Conservation (phyloP, 1,140 invertebrate species). For the Ladona fulva region DNA sequence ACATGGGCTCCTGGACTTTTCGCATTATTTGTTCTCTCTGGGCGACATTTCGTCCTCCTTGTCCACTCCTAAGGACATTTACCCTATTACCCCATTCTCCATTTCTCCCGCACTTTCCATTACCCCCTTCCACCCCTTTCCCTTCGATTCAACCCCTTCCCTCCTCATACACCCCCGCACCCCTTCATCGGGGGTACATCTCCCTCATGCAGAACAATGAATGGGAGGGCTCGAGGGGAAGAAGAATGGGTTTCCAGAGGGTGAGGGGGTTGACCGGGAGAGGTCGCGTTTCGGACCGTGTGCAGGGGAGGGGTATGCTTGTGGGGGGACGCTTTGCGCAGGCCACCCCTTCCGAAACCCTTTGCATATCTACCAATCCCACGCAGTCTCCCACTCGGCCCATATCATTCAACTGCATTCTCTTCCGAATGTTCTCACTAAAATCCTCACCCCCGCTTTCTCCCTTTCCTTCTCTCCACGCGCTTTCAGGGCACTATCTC, state of each 20-base stretch:
- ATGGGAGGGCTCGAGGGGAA: slow-evolving; percentile 1
- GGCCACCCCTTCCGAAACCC: not conserved
- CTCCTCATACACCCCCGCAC: not conserved
- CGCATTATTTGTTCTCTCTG: not conserved
- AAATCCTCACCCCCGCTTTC: not conserved
- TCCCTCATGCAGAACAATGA: slow-evolving; percentile 7
- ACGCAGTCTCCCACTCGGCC: not conserved
- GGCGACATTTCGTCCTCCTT: not conserved
- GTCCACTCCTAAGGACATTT: not conserved
- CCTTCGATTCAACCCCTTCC: not conserved
- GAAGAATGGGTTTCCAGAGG: not conserved
- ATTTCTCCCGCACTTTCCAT: not conserved
- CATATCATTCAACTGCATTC: not conserved
- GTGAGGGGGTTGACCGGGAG: not conserved
- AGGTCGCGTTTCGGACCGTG: not conserved
- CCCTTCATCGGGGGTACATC: not conserved
- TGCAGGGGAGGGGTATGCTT: not conserved
- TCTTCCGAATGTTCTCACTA: not conserved
- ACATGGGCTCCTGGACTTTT: too few relatives aligned
- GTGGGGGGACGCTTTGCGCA: not conserved
- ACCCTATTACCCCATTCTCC: not conserved
- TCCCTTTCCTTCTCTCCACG: not conserved
- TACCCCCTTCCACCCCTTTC: not conserved
- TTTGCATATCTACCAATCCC: slow-evolving; percentile 4
- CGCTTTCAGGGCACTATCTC: not conserved